Evolutionary conservation across 2,888 invertebrate genomes (phyloP), one percentile per base, ranked within the genome.

Genomic region (Ernsta delagoae): DNA sequence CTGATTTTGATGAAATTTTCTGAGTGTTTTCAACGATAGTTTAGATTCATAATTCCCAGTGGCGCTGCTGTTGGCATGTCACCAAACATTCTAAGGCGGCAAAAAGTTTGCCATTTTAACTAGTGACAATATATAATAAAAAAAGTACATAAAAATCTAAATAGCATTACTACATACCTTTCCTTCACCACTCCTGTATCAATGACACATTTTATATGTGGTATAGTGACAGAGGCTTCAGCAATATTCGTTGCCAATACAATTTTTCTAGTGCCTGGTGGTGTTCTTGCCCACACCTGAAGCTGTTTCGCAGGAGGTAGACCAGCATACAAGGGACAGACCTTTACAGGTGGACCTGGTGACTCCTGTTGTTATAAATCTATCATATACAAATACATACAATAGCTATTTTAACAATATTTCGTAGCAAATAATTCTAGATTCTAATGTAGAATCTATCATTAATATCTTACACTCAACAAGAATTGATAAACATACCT

Each of bases 241-340:
- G 99, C 99, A 74, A 99, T 98, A 86, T 99, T 99, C 41, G 99
- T 99, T 5, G 99, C 96, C 61, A 99, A 94, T 39, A 99, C 96
- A 34, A 99, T 96, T 93, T 99, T 99, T 65, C 99, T 94, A 16
- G 95, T 95, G 70, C 96, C 96, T 4, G 94, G 88, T 3, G 97
- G 96, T 1, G 96, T 94, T 0, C 95, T 94, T 71, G 95, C 94
- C 94, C 99, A 99, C 24, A 98, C 98, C 82, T 96, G 96, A 81
- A 98, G 92, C 89, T 99, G 98, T 78, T 98, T 98, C 24, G 95
- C 93, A 53, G 97, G 96, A 0, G 98, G 97, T 69, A 99, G 92
- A 72, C 98, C 97, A 4, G 99, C 98, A 87, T 99, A 99, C 82
- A 99, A 94, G 0, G 99, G 98, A 83, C 95, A 97, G 8, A 98